Evolutionary conservation across 2,797 vertebrate species (phyloP).

Genomic region (Capromys pilorides): DNA sequence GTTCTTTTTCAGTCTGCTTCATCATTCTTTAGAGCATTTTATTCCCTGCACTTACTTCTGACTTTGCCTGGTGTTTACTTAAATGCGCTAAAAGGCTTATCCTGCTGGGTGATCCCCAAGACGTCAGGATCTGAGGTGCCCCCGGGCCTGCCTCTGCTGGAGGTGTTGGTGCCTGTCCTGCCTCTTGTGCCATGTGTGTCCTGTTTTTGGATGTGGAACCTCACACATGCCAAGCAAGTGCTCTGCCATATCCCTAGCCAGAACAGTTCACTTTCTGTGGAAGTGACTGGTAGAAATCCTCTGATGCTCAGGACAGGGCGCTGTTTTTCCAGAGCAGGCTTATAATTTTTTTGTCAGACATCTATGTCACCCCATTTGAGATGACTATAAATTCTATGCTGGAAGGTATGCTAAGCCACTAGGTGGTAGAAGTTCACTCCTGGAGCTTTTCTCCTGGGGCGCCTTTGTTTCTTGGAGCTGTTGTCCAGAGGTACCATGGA

Average conservation of each 20-base stretch:
- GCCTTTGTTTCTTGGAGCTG: background rate
- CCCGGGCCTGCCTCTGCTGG: background rate
- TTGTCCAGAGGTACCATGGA: background rate
- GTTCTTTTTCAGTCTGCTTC: background rate
- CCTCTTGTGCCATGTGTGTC: background rate
- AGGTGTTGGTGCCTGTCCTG: background rate
- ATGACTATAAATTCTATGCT: too few relatives aligned
- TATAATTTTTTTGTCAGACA: background rate
- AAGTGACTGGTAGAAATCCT: slow-evolving; percentile 13
- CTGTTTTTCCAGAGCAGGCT: background rate
- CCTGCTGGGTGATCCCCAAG: background rate
- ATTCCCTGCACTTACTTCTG: background rate
- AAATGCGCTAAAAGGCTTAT: background rate
- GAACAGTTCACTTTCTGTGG: background rate
- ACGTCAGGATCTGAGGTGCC: background rate
- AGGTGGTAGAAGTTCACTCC: background rate
- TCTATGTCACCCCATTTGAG: background rate
- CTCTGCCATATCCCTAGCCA: too few relatives aligned
- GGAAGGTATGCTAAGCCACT: too few relatives aligned
- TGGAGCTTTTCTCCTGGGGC: too few relatives aligned
- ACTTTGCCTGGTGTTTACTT: background rate
- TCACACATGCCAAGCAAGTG: background rate
- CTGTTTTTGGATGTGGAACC: background rate
- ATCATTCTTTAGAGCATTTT: background rate
- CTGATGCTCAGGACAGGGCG: background rate